Evolutionary conservation across 1,140 invertebrate species (phyloP).

Genomic region (Homalodisca vitripennis): DNA sequence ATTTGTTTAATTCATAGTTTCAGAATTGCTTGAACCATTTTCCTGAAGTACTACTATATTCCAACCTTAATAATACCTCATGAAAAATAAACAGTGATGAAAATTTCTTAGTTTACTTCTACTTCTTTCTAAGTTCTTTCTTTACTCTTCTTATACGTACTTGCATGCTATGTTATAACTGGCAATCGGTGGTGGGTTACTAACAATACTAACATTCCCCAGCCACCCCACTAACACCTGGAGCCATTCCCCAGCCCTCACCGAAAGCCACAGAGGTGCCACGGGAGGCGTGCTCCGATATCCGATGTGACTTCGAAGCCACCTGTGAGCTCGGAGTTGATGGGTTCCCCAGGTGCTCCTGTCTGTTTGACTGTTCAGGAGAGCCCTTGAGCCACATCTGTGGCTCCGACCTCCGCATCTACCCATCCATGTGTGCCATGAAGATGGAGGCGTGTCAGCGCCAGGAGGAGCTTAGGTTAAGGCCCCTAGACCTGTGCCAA

Average conservation of each 20-base stretch:
- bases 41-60: too few species aligned
- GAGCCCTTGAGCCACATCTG: slow-evolving; percentile 66
- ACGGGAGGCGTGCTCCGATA: slow-evolving; percentile 68
- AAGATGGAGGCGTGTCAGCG: slow-evolving; percentile 81
- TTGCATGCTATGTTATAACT: too few species aligned
- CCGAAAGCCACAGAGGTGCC: slow-evolving; percentile 13
- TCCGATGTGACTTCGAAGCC: slow-evolving; percentile 80
- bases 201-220: slow-evolving; percentile 33
- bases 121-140: too few species aligned
- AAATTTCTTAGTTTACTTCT: too few species aligned
- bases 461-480: slow-evolving; percentile 74
- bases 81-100: too few species aligned
- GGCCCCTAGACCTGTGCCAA: slow-evolving; percentile 80
- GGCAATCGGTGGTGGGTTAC: slow-evolving; percentile 3
- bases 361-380: slow-evolving; percentile 66
- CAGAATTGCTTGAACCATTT: too few species aligned
- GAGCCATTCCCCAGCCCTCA: slow-evolving; percentile 18
- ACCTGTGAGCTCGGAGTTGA: slow-evolving; percentile 76
- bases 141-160: too few species aligned
- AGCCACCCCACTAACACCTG: slow-evolving; percentile 31
- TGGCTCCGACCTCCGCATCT: slow-evolving; percentile 77
- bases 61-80: too few species aligned
- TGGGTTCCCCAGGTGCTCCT: slow-evolving; percentile 73
- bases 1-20: too few species aligned
- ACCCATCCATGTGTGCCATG: slow-evolving; percentile 82